A percentile compares a stretch with the other conserved stretches of the same genome.
phyloP scores from a whole-genome alignment of 2,888 invertebrate genomes.

The Macrosoma leucophasiata region DNA sequence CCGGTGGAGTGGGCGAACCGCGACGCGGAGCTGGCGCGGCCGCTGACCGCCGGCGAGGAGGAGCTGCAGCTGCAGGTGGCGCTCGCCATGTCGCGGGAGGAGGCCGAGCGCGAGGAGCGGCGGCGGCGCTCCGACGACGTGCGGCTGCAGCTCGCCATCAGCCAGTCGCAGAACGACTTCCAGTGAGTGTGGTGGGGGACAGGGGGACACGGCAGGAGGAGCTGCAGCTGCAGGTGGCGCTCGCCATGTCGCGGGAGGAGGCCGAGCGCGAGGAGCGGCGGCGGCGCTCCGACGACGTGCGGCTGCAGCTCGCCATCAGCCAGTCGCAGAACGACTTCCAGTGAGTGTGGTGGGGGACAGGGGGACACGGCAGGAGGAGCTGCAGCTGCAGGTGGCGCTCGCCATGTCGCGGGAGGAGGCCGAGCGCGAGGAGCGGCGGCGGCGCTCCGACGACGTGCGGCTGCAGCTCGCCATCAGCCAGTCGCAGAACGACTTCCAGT shows the following conservation, averaged over 20 bases:
- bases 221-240: not conserved
- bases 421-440: constrained; percentile 95
- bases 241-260: not conserved
- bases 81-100: constrained; percentile 98
- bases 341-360: too few species aligned
- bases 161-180: constrained; percentile 95
- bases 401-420: constrained; percentile 57
- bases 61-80: constrained; percentile 98
- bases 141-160: constrained; percentile 94
- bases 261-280: too few species aligned
- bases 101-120: constrained; percentile 97
- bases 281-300: constrained; percentile 86
- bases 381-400: constrained; percentile 75
- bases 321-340: constrained; percentile 96
- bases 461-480: constrained; percentile 96
- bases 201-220: too few species aligned
- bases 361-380: constrained; percentile 91
- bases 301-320: constrained; percentile 95
- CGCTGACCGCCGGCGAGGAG: constrained; percentile 98
- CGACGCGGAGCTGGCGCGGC: constrained; percentile 94
- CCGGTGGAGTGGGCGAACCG: constrained; percentile 34
- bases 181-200: too few species aligned
- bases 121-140: constrained; percentile 96
- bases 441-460: constrained; percentile 96
- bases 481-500: constrained; percentile 95